phyloP scores from a whole-genome alignment of 2,888 invertebrate species.

The Taphrorychus bicolor region DNA sequence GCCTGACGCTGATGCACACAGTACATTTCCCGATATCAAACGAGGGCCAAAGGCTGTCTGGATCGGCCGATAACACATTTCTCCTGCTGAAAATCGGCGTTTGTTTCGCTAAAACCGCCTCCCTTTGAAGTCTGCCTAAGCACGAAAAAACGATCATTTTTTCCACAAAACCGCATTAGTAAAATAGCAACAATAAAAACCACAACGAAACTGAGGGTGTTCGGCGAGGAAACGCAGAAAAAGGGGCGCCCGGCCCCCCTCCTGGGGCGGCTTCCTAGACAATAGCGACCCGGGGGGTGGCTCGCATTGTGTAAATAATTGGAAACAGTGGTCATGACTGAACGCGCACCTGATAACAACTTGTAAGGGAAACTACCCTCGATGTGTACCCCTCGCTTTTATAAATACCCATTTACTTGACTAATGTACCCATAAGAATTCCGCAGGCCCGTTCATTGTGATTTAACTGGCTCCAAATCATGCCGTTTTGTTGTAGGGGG shows the following conservation, averaged over 20 bases:
- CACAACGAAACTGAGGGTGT: constrained; percentile 7
- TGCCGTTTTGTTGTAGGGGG: constrained; percentile 34
- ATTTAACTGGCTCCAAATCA: constrained; percentile 48
- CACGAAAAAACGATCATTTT: neutral
- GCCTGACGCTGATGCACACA: constrained; percentile 11
- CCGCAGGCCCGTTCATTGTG: constrained; percentile 50
- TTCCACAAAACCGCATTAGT: neutral
- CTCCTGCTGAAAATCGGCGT: neutral
- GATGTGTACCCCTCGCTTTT: constrained; percentile 32
- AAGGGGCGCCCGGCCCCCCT: constrained; percentile 22
- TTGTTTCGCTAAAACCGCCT: neutral
- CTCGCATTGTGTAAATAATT: constrained; percentile 56
- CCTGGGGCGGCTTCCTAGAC: constrained; percentile 43
- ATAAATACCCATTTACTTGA: constrained; percentile 55
- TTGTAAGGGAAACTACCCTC: constrained; percentile 46
- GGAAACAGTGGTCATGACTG: constrained; percentile 56
- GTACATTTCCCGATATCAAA: constrained; percentile 17
- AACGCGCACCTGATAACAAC: constrained; percentile 54
- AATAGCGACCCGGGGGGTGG: constrained; percentile 48
- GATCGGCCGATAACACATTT: constrained; percentile 2
- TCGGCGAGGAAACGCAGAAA: constrained; percentile 2
- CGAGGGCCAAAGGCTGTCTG: neutral
- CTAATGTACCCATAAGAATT: constrained; percentile 55
- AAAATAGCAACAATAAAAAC: constrained; percentile 12
- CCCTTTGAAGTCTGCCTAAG: neutral